phyloP scores from a whole-genome alignment of 2,888 invertebrate genomes.

The Hydroisotoma schaefferi region DNA sequence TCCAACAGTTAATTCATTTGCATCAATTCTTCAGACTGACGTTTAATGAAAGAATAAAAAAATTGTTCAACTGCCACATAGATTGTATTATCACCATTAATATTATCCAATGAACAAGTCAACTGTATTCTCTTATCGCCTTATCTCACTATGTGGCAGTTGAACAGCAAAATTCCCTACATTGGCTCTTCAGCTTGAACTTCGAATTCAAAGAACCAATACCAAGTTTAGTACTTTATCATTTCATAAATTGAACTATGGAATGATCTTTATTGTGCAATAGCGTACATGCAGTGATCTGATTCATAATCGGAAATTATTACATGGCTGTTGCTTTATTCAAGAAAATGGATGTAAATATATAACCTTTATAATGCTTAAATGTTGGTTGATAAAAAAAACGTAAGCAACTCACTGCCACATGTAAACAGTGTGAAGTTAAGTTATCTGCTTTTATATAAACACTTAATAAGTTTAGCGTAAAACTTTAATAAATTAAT shows the following conservation, averaged over 20 bases:
- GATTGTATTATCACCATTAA: not conserved
- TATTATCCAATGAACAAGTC: not conserved
- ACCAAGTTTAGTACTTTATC: not conserved
- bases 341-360: not conserved
- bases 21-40: not conserved
- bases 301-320: not conserved
- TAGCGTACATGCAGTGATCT: not conserved
- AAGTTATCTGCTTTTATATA: not conserved
- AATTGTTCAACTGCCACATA: conserved; percentile 16
- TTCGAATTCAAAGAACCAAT: not conserved
- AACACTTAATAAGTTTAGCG: not conserved
- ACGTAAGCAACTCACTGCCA: conserved; percentile 10
- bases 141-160: conserved; percentile 15
- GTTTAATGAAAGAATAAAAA: not conserved
- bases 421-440: conserved; percentile 11
- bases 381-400: not conserved
- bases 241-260: not conserved
- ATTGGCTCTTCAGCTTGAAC: not conserved
- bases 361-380: not conserved
- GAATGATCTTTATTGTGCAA: no score
- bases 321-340: not conserved
- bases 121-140: not conserved
- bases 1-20: no score
- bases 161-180: conserved; percentile 13
- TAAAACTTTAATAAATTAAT: not conserved